Percentiles rank a stretch among this genome's conserved stretches.
Conservation (phyloP, 53 echinoderm and acorn worm genomes). For the Crossaster papposus region DNA sequence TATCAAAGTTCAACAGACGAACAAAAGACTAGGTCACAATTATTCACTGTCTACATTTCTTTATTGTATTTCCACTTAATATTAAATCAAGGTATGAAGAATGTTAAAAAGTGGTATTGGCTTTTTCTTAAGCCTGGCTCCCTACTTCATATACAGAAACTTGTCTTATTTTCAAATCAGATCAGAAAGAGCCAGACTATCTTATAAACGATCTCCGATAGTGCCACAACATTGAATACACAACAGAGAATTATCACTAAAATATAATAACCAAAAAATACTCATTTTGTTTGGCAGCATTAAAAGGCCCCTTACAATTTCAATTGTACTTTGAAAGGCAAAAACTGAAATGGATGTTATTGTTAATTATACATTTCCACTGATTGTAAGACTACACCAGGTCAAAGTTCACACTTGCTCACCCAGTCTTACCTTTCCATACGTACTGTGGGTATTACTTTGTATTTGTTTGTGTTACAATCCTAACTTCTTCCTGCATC, state of each 20-base stretch:
- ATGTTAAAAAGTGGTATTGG: slow-evolving; percentile 20
- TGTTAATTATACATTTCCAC: too few relatives aligned
- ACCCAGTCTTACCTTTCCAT: too few relatives aligned
- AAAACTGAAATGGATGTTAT: too few relatives aligned
- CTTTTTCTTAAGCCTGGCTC: background rate
- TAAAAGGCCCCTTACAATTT: background rate
- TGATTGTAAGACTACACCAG: too few relatives aligned
- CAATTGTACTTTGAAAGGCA: background rate
- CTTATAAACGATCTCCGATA: too few relatives aligned
- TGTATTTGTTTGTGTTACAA: too few relatives aligned
- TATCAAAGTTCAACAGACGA: background rate
- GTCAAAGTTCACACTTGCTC: too few relatives aligned
- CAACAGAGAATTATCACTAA: background rate
- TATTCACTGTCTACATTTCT: background rate
- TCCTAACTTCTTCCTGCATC: too few relatives aligned
- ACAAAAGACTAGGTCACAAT: too few relatives aligned
- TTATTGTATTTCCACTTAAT: slow-evolving; percentile 23
- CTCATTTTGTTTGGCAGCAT: background rate
- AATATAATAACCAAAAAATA: background rate
- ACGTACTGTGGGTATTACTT: too few relatives aligned
- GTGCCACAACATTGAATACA: background rate
- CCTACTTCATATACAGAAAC: background rate
- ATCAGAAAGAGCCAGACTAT: background rate
- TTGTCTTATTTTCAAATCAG: background rate
- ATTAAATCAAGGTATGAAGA: slow-evolving; percentile 19